Evolutionary conservation across 64 coral and sea anemone species (phyloP), one percentile per base, ranked within the genome.

Genomic region (Platygyra sinensis): DNA sequence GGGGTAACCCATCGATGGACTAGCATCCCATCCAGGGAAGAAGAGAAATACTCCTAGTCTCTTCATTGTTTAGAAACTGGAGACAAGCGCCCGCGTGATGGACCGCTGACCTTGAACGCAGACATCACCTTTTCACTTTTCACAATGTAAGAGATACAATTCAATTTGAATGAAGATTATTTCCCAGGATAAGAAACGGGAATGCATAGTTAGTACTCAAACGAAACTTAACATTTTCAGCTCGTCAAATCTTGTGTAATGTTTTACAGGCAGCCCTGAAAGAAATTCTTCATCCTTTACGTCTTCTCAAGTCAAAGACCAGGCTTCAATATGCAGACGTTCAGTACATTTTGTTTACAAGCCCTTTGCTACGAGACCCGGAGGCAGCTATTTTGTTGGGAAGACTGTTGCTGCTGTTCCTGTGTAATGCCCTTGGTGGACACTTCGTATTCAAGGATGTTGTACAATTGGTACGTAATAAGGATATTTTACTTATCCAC

Each of bases 331-430:
- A 62, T 19, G 78, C 78, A 4, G 78, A 80, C 32, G 5, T 80
- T 31, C 52, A 32, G 55, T 80, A 80, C 30, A 10, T 60, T 18
- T 30, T 80, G 24, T 80, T 61, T 27, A 80, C 52, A 25, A 32
- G 54, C 25, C 55, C 78, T 32, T 28, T 60, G 13, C 22, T 80
- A 19, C 51, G 51, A 62, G 55, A 14, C 22, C 16, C 78, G 52
- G 55, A 61, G 29, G 52, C 78, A 12, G 13, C 29, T 16, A 80
- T 31, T 61, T 61, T 80, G 55, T 36, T 80, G 52, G 52, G 78
- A 2, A 80, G 78, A n/a, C 55, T 80, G 55, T 60, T 80, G 57
- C 30, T 80, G 78, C 29, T 80, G 28, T 80, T 80, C 78, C 54
- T 80, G 29, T 62, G 78, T 57, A 28, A 62, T 80, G 55, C 78